Conservation (phyloP, 2,888 invertebrate species). For the Leptopilina myrica region DNA sequence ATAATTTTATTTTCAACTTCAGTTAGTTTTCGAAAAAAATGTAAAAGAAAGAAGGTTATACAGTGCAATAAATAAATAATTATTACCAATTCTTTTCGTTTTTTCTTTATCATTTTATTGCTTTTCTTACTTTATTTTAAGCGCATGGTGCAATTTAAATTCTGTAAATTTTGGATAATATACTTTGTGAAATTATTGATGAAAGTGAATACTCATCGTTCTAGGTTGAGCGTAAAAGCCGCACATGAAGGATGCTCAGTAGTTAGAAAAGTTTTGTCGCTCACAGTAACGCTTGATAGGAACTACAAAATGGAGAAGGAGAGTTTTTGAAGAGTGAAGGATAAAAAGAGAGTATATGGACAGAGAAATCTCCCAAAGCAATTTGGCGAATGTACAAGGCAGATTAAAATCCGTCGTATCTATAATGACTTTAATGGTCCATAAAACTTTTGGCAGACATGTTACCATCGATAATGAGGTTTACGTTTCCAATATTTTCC, state of each 20-base stretch:
- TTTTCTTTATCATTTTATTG: no score
- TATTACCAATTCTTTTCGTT: no score
- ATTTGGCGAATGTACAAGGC: constrained; percentile 18
- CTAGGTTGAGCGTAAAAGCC: constrained; percentile 9
- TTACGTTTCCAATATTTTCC: neutral
- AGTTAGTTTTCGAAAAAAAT: no score
- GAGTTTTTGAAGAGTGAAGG: neutral
- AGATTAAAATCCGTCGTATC: constrained; percentile 24
- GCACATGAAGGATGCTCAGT: constrained; percentile 2
- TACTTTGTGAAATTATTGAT: neutral
- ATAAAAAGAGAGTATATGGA: neutral
- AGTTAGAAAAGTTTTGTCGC: constrained; percentile 4
- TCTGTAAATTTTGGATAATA: neutral
- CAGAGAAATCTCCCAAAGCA: constrained; percentile 10
- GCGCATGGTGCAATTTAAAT: neutral
- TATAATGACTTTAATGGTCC: constrained; percentile 32
- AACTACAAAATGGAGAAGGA: neutral
- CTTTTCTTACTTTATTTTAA: no score
- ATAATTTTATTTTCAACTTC: no score
- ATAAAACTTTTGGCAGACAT: constrained; percentile 34
- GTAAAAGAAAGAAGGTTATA: no score
- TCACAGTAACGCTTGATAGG: neutral
- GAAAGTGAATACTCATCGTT: neutral
- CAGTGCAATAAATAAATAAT: no score
- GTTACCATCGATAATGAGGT: neutral